Evolutionary conservation across 2,113 vertebrate genomes (phyloP), one percentile per base, ranked within the genome.

Genomic region (Dasyurus viverrinus): DNA sequence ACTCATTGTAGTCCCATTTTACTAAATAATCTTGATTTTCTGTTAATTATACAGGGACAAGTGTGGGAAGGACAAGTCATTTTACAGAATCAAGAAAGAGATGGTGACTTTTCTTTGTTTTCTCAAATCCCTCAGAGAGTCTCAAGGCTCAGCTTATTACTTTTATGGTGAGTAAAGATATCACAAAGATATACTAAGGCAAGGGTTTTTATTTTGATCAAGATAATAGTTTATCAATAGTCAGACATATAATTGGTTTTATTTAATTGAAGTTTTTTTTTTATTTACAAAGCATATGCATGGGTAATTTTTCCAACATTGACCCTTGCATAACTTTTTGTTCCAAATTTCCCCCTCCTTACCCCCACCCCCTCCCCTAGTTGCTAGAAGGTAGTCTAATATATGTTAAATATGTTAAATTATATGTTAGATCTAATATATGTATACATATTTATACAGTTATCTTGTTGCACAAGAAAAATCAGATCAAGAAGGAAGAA

Each of bases 1-100:
- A 95, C n/a, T 54, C 8, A 60, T 2, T 92, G 89, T 23, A 9
- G 93, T 93, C 94, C 27, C 8, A 92, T 90, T 91, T 76, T 84
- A 89, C 19, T 89, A 55, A 94, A 12, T 53, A 90, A 48, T 0
- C 90, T 11, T 93, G 14, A 12, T 46, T 68, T 90, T 91, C 76
- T 91, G 57, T 1, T 60, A 1, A 92, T 55, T 95, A 95, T 94
- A 93, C 94, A 52, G 50, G 50, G 50, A 60, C 91, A 9, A 42
- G 11, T 46, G 7, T 6, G 50, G 6, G 76, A 93, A 93, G 57
- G 50, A 16, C 14, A 36, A 76, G 27, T 60, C 9, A 60, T 60
- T 60, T 60, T n/a, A 16, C n/a, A 19, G 36, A n/a, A 76, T 19
- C 4, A n/a, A 76, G 36, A 76, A 68, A 76, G 16, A 14, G 12